These are phyloP conservation scores for Daktulosphaira vitifoliae DNA, from an alignment of 1,140 invertebrate genomes.

Conservation along the genomic window DNA sequence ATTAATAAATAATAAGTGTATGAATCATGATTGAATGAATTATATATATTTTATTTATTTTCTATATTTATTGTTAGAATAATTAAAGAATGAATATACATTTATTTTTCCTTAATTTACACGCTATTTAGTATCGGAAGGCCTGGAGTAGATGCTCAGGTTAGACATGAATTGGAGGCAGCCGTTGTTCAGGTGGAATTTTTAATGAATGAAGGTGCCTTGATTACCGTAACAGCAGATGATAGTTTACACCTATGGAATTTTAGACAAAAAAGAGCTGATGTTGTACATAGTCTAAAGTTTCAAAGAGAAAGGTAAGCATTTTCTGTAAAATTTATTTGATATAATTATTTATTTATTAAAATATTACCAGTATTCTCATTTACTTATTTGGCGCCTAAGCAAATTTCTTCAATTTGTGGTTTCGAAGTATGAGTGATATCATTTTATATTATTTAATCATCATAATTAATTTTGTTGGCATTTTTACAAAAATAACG, in stretches of 20 bases:
- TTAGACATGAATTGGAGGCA: slow-evolving; percentile 70
- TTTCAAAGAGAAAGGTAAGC: slow-evolving; percentile 91
- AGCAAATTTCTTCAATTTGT: too few relatives aligned
- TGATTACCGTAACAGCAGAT: slow-evolving; percentile 89
- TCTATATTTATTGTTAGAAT: too few relatives aligned
- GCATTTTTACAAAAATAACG: too few relatives aligned
- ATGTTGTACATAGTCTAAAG: slow-evolving; percentile 90
- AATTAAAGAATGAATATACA: too few relatives aligned
- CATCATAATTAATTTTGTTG: too few relatives aligned
- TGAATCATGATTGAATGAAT: too few relatives aligned
- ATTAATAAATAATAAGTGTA: too few relatives aligned
- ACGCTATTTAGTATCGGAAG: slow-evolving; percentile 65
- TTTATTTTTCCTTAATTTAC: slow-evolving; percentile 39
- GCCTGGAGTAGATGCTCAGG: slow-evolving; percentile 88
- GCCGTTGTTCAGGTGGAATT: slow-evolving; percentile 87
- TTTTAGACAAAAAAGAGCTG: slow-evolving; percentile 88
- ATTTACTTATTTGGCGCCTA: too few relatives aligned
- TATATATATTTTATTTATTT: too few relatives aligned
- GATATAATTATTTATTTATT: neutral
- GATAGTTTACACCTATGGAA: slow-evolving; percentile 96
- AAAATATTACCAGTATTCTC: too few relatives aligned
- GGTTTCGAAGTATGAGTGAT: too few relatives aligned
- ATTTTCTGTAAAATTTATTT: neutral
- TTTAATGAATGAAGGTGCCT: slow-evolving; percentile 89
- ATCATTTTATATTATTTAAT: too few relatives aligned